phyloP scores from a whole-genome alignment of 2,113 vertebrate genomes.

The Herpailurus yagouaroundi region DNA sequence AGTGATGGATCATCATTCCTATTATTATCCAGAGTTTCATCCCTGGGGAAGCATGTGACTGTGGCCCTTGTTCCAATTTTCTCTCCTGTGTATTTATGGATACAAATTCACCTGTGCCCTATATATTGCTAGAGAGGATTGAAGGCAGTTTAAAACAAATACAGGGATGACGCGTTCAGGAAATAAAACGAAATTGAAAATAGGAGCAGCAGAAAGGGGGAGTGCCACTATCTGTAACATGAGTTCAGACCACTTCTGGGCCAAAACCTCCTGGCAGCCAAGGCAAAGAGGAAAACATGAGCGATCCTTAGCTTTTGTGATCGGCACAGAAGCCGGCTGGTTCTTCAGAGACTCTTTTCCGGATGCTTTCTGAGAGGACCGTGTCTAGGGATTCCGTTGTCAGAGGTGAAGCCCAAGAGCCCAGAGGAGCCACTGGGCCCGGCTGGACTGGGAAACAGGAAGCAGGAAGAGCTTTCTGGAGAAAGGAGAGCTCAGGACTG shows the following conservation, averaged over 20 bases:
- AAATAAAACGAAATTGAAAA: neutral
- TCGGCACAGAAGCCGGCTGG: neutral
- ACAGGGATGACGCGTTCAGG: fast-evolving
- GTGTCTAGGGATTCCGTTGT: fast-evolving
- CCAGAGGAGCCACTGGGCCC: neutral
- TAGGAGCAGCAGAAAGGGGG: fast-evolving
- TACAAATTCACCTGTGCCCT: neutral
- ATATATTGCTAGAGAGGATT: neutral
- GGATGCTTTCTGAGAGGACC: neutral
- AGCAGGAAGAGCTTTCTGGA: neutral
- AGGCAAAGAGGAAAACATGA: neutral
- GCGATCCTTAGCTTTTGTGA: fast-evolving
- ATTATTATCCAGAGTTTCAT: neutral
- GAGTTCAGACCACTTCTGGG: neutral
- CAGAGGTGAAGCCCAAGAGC: neutral
- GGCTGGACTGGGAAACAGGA: neutral
- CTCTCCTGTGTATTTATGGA: neutral
- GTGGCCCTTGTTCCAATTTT: too few species aligned
- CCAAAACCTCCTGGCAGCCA: neutral
- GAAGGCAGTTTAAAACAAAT: neutral
- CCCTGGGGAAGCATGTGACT: fast-evolving
- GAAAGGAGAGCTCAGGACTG: neutral
- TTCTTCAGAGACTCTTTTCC: neutral
- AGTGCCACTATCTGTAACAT: neutral
- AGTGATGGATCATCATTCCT: neutral